These are phyloP conservation scores for Trichonephila inaurata DNA, from an alignment of 1,140 invertebrate species.

Conservation along the genomic window DNA sequence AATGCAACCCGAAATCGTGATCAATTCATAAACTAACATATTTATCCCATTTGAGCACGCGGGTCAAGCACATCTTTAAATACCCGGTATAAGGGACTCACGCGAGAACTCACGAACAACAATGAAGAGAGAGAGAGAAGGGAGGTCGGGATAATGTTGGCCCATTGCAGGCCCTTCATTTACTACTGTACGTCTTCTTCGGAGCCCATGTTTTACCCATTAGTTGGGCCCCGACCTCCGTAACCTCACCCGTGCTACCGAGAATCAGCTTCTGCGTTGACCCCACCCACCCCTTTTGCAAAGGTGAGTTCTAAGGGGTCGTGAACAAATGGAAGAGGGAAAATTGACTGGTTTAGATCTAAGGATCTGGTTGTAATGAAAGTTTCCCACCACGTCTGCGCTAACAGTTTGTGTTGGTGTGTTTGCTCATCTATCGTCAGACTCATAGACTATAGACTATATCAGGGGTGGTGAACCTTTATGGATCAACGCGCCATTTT, in stretches of 20 bases:
- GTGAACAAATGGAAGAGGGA: neutral
- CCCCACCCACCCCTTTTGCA: constrained; percentile 70
- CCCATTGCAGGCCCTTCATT: constrained; percentile 62
- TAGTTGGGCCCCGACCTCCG: constrained; percentile 67
- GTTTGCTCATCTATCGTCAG: too few relatives aligned
- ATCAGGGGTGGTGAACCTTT: too few relatives aligned
- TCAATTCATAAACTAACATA: constrained; percentile 72
- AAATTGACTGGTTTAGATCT: neutral
- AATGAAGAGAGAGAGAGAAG: neutral
- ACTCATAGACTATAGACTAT: too few relatives aligned
- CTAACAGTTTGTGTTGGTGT: too few relatives aligned
- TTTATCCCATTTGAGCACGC: constrained; percentile 26
- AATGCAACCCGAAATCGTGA: constrained; percentile 66
- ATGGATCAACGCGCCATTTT: too few relatives aligned
- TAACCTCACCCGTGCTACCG: constrained; percentile 71
- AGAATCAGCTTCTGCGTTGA: constrained; percentile 71
- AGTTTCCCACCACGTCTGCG: too few relatives aligned
- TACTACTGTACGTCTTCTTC: constrained; percentile 65
- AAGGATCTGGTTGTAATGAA: neutral
- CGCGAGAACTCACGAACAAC: constrained; percentile 15
- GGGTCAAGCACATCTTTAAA: constrained; percentile 48
- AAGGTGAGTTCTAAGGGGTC: constrained; percentile 31
- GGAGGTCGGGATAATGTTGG: constrained; percentile 46
- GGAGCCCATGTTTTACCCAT: constrained; percentile 74
- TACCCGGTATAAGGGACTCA: neutral